phyloP scores from a whole-genome alignment of 2,888 invertebrate genomes.

The Agrochola lychnidis region DNA sequence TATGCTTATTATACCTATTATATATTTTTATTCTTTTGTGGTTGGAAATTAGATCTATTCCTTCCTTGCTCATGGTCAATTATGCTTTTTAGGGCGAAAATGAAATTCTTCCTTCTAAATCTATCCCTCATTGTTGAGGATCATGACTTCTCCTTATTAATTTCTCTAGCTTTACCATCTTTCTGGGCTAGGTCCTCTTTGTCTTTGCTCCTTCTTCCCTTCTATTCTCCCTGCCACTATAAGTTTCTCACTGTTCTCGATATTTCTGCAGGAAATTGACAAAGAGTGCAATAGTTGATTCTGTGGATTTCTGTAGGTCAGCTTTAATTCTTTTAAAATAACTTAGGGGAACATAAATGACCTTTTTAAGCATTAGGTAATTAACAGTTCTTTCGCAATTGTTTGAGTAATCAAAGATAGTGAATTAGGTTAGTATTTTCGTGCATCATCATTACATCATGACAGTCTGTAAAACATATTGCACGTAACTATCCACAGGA shows the following conservation, averaged over 20 bases:
- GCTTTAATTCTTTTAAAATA: not conserved
- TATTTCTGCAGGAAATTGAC: not conserved
- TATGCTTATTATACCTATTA: not conserved
- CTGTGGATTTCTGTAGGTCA: not conserved
- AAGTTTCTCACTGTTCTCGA: not conserved
- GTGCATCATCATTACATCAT: conserved; percentile 55
- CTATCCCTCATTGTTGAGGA: not conserved
- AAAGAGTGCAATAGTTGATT: not conserved
- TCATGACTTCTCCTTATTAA: not conserved
- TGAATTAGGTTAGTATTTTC: conserved; percentile 42
- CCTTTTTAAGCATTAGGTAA: conserved; percentile 7
- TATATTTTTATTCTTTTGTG: not conserved
- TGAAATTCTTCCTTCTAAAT: not conserved
- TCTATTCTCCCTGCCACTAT: not conserved
- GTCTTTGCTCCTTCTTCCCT: not conserved
- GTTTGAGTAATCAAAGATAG: conserved; percentile 9
- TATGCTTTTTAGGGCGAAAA: not conserved
- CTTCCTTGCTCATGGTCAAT: not conserved
- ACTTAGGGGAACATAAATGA: not conserved
- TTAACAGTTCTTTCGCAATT: conserved; percentile 24
- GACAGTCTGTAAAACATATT: conserved; percentile 30
- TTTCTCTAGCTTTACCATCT: not conserved
- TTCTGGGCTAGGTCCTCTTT: not conserved
- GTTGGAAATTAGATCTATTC: not conserved
- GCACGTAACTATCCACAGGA: conserved; percentile 25